A percentile compares a stretch with the other conserved stretches of the same genome.
phyloP scores from a whole-genome alignment of 64 coral and sea anemone genomes.

The Orbicella faveolata region DNA sequence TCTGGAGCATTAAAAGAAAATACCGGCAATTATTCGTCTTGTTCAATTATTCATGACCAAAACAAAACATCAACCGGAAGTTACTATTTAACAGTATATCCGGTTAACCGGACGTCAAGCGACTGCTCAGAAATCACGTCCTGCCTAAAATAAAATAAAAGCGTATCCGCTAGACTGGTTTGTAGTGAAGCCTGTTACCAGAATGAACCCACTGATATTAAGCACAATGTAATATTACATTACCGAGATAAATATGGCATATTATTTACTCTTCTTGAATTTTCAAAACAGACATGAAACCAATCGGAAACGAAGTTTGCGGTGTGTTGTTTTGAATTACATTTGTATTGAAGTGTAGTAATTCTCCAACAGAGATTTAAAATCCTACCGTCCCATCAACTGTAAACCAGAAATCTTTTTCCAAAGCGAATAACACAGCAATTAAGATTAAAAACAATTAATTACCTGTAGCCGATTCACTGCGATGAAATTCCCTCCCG shows the following conservation, averaged over 20 bases:
- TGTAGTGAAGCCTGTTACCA: background rate
- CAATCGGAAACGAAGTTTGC: background rate
- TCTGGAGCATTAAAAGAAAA: too few relatives aligned
- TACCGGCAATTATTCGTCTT: too few relatives aligned
- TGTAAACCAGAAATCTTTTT: background rate
- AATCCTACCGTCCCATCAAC: background rate
- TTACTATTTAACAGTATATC: too few relatives aligned
- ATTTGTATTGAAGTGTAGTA: background rate
- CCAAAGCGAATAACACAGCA: background rate
- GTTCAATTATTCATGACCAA: too few relatives aligned
- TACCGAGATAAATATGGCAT: background rate
- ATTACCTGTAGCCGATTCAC: conserved; percentile 52
- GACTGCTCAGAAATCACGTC: too few relatives aligned
- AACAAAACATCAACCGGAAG: too few relatives aligned
- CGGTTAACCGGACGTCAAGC: too few relatives aligned
- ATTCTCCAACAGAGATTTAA: background rate
- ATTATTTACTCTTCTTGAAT: background rate
- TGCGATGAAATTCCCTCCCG: conserved; percentile 17
- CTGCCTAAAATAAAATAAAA: too few relatives aligned
- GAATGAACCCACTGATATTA: background rate
- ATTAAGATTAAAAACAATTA: background rate
- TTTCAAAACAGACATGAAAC: background rate
- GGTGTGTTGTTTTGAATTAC: background rate
- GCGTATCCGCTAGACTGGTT: background rate
- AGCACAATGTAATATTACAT: background rate